Evolutionary conservation across 2,797 vertebrate species (phyloP).

Genomic region (Typhlichthys eigenmanni): DNA sequence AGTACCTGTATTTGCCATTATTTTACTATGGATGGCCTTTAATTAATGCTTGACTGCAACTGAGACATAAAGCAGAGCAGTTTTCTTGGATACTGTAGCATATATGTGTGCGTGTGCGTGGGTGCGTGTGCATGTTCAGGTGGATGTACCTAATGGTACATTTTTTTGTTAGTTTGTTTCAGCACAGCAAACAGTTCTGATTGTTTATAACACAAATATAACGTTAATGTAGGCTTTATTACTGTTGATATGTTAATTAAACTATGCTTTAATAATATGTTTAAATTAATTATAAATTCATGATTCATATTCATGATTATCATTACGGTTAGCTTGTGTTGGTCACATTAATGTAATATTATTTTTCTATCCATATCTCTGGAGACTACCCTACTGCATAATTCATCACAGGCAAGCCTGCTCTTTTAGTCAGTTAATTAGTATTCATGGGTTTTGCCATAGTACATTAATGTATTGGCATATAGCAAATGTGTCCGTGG

Average conservation of each 20-base stretch:
- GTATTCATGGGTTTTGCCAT: slow-evolving; percentile 32
- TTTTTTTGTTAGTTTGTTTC: slow-evolving; percentile 40
- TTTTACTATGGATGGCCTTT: neutral
- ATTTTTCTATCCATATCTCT: slow-evolving; percentile 49
- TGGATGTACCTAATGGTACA: neutral
- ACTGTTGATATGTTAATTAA: slow-evolving; percentile 1
- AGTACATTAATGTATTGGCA: slow-evolving; percentile 15
- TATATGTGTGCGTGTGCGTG: slow-evolving; percentile 6
- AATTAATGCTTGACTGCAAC: slow-evolving; percentile 7
- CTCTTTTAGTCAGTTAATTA: slow-evolving; percentile 36
- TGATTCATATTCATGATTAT: slow-evolving; percentile 28
- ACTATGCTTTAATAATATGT: slow-evolving; percentile 21
- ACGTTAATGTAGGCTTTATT: neutral
- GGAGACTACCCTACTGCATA: slow-evolving; percentile 55
- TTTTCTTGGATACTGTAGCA: slow-evolving; percentile 4
- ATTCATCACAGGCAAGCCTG: slow-evolving; percentile 39
- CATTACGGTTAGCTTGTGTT: slow-evolving; percentile 25
- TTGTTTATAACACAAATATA: slow-evolving; percentile 31
- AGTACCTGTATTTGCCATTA: too few species aligned
- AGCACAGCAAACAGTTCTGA: slow-evolving; percentile 46
- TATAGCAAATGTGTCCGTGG: slow-evolving; percentile 15
- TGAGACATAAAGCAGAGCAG: slow-evolving; percentile 13
- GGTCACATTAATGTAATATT: slow-evolving; percentile 44
- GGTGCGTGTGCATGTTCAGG: slow-evolving; percentile 12
- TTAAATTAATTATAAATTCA: slow-evolving; percentile 65